These are phyloP conservation scores for Fringilla coelebs DNA, from an alignment of 2,797 vertebrate genomes.

Conservation along the genomic window DNA sequence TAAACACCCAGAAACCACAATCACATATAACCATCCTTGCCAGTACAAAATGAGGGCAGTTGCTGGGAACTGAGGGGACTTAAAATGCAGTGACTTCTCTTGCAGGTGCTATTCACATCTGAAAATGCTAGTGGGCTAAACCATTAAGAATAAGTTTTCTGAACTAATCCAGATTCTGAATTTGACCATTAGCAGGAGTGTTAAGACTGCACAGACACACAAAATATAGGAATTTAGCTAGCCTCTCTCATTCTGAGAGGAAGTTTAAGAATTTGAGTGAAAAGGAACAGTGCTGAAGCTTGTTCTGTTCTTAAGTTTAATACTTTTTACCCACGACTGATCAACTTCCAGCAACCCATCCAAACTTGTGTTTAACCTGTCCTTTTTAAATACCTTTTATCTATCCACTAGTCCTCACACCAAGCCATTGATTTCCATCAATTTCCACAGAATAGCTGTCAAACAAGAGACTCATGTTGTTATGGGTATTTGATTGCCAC, in stretches of 20 bases:
- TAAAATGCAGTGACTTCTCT: neutral
- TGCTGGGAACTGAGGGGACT: neutral
- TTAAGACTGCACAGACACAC: neutral
- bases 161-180: neutral
- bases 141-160: neutral
- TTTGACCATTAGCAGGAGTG: neutral
- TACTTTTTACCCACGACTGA: neutral
- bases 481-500: neutral
- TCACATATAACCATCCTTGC: neutral
- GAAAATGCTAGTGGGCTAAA: neutral
- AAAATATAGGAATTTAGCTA: neutral
- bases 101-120: neutral
- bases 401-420: neutral
- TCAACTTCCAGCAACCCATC: neutral
- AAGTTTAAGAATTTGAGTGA: neutral
- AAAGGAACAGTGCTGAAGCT: neutral
- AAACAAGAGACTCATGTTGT: neutral
- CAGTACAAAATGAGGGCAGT: neutral
- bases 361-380: neutral
- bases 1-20: neutral
- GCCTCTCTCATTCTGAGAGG: neutral
- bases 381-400: neutral
- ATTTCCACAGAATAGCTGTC: neutral
- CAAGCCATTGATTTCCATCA: neutral
- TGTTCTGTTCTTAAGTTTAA: neutral